Conservation (phyloP, 2,113 vertebrate species). For the Pogonocichla stellata region DNA sequence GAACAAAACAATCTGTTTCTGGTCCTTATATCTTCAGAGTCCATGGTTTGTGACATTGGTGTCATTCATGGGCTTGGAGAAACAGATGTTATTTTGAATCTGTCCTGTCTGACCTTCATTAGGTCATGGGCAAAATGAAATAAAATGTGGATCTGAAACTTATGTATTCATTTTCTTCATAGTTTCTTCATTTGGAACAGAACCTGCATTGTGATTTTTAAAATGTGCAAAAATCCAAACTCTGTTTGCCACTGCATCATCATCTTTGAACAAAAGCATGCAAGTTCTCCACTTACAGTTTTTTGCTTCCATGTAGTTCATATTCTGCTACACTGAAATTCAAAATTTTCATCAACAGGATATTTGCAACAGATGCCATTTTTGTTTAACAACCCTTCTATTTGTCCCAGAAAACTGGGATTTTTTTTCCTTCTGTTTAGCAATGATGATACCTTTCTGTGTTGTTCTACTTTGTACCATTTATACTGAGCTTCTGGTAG, state of each 20-base stretch:
- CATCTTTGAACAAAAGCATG: neutral
- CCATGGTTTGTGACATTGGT: neutral
- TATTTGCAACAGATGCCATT: neutral
- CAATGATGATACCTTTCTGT: neutral
- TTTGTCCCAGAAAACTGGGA: neutral
- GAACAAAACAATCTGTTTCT: neutral
- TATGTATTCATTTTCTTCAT: neutral
- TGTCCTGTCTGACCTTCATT: neutral
- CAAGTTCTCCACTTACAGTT: neutral
- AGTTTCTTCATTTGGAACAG: neutral
- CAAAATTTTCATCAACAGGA: neutral
- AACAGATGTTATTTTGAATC: neutral
- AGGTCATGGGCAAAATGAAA: neutral
- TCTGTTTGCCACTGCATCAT: fast-evolving
- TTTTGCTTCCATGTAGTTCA: fast-evolving
- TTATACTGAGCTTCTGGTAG: neutral
- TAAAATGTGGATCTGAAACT: neutral
- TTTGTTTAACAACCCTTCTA: neutral
- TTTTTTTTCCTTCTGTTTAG: neutral
- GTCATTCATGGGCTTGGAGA: neutral
- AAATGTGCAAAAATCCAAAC: neutral
- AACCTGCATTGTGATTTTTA: neutral
- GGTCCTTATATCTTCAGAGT: neutral
- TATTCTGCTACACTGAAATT: neutral
- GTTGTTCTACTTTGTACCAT: neutral